A percentile compares a stretch with the other conserved stretches of the same genome.
Evolutionary conservation across 2,797 vertebrate species (phyloP).

Genomic region (Calcarius lapponicus): DNA sequence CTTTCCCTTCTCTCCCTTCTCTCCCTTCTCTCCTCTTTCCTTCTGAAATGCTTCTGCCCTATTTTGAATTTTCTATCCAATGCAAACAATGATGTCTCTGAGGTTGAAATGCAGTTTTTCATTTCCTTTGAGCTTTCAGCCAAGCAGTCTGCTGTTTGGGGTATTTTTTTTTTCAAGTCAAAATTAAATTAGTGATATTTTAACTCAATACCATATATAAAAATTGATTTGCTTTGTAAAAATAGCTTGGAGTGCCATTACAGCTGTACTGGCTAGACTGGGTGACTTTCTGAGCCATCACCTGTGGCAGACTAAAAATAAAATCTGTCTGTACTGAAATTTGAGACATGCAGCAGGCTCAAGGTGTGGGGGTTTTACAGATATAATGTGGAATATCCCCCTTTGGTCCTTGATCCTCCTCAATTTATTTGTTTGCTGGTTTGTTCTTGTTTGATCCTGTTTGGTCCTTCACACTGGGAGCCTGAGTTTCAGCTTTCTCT

Average conservation of each 20-base stretch:
- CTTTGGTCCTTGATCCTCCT: not conserved
- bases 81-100: not conserved
- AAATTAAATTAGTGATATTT: constrained; percentile 10
- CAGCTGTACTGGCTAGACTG: not conserved
- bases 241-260: not conserved
- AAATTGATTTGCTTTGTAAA: constrained; percentile 25
- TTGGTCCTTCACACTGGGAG: not conserved
- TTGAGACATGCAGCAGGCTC: not conserved
- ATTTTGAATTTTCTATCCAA: not conserved
- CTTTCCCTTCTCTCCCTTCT: no score
- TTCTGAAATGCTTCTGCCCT: not conserved
- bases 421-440: not conserved
- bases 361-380: not conserved
- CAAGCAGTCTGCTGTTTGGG: not conserved
- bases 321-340: not conserved
- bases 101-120: not conserved
- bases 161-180: not conserved
- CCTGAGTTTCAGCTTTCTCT: not conserved
- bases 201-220: not conserved
- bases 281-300: not conserved
- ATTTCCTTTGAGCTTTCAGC: not conserved
- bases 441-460: not conserved
- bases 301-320: not conserved
- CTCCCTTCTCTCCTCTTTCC: not conserved
- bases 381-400: not conserved